Evolutionary conservation across 37 sponge, comb jelly and placozoan genomes (phyloP).

Genomic region (Eunapius fragilis): DNA sequence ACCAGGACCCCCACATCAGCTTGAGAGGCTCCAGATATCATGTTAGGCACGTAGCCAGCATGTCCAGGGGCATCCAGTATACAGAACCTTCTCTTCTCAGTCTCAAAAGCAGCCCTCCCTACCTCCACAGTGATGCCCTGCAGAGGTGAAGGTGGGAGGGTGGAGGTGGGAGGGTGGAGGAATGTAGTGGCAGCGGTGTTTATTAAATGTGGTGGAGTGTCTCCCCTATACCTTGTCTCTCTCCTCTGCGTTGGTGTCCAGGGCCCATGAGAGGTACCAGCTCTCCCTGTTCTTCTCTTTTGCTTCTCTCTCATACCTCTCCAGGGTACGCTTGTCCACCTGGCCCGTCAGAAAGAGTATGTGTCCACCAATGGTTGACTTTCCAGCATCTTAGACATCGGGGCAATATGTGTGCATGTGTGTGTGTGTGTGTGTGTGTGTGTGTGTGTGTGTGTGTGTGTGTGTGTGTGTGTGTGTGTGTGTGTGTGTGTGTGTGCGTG

Average conservation of each 20-base stretch:
- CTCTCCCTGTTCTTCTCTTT: slow-evolving; percentile 98
- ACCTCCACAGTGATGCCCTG: slow-evolving; percentile 99
- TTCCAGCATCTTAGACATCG: slow-evolving; percentile 94
- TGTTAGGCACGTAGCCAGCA: slow-evolving; percentile 97
- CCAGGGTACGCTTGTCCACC: slow-evolving; percentile 98
- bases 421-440: no score
- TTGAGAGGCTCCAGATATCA: slow-evolving; percentile 97
- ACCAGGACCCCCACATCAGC: slow-evolving; percentile 96
- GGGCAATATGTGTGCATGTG: background rate
- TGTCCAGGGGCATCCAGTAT: slow-evolving; percentile 99
- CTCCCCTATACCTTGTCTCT: slow-evolving; percentile 79
- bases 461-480: no score
- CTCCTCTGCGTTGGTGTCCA: slow-evolving; percentile 98
- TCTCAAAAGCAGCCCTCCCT: slow-evolving; percentile 95
- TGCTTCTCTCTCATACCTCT: slow-evolving; percentile 99
- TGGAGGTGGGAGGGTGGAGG: no score
- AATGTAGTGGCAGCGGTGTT: no score
- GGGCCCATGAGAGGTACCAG: slow-evolving; percentile 98
- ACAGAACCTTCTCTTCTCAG: slow-evolving; percentile 93
- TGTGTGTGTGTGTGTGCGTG: no score
- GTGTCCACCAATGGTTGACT: slow-evolving; percentile 99
- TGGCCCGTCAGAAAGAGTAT: slow-evolving; percentile 92
- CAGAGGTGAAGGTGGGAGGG: no score
- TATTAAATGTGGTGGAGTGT: no score
- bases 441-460: no score